Evolutionary conservation across 2,888 invertebrate species (phyloP).

Genomic region (Acrobasis suavella): DNA sequence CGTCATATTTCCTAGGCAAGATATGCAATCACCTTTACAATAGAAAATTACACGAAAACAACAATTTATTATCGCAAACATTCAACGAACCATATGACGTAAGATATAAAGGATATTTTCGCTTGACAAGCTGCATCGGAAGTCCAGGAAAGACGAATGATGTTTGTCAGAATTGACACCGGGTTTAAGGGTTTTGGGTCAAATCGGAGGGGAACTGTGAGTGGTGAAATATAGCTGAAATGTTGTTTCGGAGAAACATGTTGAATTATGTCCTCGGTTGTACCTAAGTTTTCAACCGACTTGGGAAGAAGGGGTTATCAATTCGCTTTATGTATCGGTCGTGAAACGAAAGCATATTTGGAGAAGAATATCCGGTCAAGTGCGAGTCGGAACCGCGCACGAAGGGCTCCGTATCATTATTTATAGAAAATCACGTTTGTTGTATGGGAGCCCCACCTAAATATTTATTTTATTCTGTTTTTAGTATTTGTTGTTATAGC

Average conservation of each 20-base stretch:
- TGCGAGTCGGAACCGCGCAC: too few relatives aligned
- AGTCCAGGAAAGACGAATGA: not conserved
- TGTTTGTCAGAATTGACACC: constrained; percentile 1
- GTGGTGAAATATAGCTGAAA: not conserved
- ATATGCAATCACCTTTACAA: not conserved
- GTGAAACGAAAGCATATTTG: too few relatives aligned
- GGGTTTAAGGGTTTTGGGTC: not conserved
- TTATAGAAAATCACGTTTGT: too few relatives aligned
- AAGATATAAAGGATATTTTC: not conserved
- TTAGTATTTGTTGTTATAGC: too few relatives aligned
- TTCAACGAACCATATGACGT: not conserved
- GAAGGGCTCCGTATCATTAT: too few relatives aligned
- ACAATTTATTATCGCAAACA: not conserved
- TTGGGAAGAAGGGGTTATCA: too few relatives aligned
- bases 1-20: too few relatives aligned
- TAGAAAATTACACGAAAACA: not conserved
- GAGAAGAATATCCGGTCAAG: too few relatives aligned
- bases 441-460: too few relatives aligned
- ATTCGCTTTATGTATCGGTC: too few relatives aligned
- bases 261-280: not conserved
- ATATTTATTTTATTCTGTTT: too few relatives aligned
- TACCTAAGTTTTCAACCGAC: not conserved
- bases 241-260: not conserved
- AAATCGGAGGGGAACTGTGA: not conserved
- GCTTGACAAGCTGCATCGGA: not conserved